Conservation (phyloP, 2,888 invertebrate genomes). For the Melipona beecheii region DNA sequence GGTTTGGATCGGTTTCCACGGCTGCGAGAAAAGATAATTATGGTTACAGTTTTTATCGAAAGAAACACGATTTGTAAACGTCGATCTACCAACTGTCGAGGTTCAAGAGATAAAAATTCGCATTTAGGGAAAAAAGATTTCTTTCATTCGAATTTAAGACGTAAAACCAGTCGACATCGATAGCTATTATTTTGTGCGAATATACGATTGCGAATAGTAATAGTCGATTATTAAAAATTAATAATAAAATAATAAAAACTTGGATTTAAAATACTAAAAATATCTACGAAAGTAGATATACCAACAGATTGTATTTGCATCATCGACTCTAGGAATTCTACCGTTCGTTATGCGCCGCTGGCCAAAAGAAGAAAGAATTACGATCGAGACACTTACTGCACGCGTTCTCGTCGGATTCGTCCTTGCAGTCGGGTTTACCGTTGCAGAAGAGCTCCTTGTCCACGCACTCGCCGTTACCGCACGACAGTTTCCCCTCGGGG, state of each 20-base stretch:
- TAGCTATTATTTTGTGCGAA: too few relatives aligned
- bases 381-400: slow-evolving; percentile 90
- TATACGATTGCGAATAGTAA: background rate
- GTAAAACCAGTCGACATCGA: too few relatives aligned
- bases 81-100: too few relatives aligned
- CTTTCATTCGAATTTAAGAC: too few relatives aligned
- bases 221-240: background rate
- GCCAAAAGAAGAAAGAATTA: background rate
- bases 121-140: too few relatives aligned
- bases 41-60: too few relatives aligned
- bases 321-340: background rate
- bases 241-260: background rate
- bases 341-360: too few relatives aligned
- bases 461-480: slow-evolving; percentile 96
- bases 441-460: slow-evolving; percentile 97
- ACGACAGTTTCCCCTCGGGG: slow-evolving; percentile 94
- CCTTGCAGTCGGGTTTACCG: slow-evolving; percentile 96
- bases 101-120: too few relatives aligned
- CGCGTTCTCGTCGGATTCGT: slow-evolving; percentile 97
- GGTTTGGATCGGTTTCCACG: slow-evolving; percentile 95
- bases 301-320: background rate
- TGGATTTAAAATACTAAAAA: background rate
- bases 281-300: too few relatives aligned
- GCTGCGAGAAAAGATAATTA: slow-evolving; percentile 85
- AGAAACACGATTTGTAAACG: too few relatives aligned